Conservation (phyloP, 2,888 invertebrate species). For the Lacanobia oleracea region DNA sequence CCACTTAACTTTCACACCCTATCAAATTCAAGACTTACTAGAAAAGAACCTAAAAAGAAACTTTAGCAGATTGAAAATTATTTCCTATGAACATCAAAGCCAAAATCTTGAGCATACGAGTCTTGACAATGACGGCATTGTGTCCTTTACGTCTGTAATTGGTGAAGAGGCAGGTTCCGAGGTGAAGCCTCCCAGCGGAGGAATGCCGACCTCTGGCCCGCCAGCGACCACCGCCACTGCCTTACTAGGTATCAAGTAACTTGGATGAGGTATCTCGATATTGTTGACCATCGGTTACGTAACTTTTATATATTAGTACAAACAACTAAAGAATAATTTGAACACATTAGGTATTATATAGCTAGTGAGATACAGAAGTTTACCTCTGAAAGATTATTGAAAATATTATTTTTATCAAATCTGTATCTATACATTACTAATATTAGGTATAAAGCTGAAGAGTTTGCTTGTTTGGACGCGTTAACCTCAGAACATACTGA, state of each 20-base stretch:
- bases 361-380: no score
- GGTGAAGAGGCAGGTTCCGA: conserved; percentile 50
- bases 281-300: background rate
- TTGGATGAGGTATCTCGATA: conserved; percentile 43
- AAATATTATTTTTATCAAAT: no score
- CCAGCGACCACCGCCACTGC: conserved; percentile 31
- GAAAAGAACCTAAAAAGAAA: no score
- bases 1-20: no score
- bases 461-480: no score
- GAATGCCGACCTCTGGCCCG: conserved; percentile 77
- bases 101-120: conserved; percentile 20
- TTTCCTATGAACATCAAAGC: conserved; percentile 7
- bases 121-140: conserved; percentile 37
- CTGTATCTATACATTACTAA: no score
- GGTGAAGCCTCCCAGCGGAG: conserved; percentile 54
- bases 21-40: no score
- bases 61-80: background rate
- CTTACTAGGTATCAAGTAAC: background rate
- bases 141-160: conserved; percentile 43
- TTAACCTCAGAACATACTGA: no score
- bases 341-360: no score
- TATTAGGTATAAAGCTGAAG: no score
- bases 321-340: no score
- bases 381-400: no score
- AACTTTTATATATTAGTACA: background rate